Percentiles rank a stretch among this genome's conserved stretches.
Conservation (phyloP, 2,888 invertebrate genomes). For the Hydroisotoma schaefferi region DNA sequence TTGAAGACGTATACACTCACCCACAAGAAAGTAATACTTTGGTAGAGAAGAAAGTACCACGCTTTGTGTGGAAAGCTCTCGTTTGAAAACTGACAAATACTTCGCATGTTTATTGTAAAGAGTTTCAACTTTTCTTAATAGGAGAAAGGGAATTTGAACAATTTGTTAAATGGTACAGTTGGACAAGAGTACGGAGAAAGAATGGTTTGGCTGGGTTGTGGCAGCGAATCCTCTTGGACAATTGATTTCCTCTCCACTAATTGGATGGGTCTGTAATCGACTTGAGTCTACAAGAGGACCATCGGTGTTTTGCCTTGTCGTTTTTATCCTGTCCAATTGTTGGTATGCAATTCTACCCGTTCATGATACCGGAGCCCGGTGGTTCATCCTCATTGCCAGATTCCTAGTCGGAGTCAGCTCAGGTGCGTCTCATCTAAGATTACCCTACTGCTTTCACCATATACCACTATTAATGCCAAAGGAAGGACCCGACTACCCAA, state of each 20-base stretch:
- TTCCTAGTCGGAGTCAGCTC: constrained; percentile 80
- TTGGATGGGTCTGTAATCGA: constrained; percentile 81
- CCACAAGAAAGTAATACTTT: too few species aligned
- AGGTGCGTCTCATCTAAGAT: constrained; percentile 60
- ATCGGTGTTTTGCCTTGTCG: constrained; percentile 63
- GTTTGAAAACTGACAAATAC: too few species aligned
- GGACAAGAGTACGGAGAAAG: constrained; percentile 73
- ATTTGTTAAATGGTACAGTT: constrained; percentile 57
- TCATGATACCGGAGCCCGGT: constrained; percentile 61
- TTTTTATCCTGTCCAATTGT: constrained; percentile 70
- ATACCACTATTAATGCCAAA: too few species aligned
- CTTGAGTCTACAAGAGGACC: constrained; percentile 69
- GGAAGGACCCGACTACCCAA: too few species aligned
- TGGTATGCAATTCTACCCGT: constrained; percentile 73
- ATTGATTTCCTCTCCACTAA: constrained; percentile 77
- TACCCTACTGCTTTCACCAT: too few species aligned
- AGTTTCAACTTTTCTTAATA: too few species aligned
- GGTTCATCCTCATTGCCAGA: constrained; percentile 71
- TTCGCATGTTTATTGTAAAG: too few species aligned
- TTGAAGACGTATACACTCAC: too few species aligned
- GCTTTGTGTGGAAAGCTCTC: too few species aligned
- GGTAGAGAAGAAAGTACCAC: too few species aligned
- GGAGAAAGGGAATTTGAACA: too few species aligned
- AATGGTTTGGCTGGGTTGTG: constrained; percentile 76
- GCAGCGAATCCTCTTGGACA: constrained; percentile 84